A percentile compares a stretch with the other conserved stretches of the same genome.
Conservation (phyloP, 2,888 invertebrate genomes). For the Meiosimyza platycephala region DNA sequence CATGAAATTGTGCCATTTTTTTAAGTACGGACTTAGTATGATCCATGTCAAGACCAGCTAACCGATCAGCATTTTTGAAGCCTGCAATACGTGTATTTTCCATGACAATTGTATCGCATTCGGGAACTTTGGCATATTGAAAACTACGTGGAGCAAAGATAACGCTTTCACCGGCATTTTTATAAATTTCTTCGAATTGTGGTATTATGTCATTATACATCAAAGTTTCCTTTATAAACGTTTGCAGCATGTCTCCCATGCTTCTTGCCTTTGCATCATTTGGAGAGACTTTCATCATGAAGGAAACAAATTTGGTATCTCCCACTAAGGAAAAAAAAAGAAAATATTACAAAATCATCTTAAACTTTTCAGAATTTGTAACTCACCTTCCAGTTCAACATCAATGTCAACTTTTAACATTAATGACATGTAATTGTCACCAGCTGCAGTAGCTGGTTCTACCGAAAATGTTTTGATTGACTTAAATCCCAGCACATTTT, state of each 20-base stretch:
- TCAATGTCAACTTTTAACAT: conserved; percentile 52
- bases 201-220: conserved; percentile 59
- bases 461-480: conserved; percentile 46
- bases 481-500: conserved; percentile 43
- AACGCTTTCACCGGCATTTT: conserved; percentile 49
- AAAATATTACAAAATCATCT: background rate
- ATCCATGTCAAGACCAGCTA: conserved; percentile 53
- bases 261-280: conserved; percentile 21
- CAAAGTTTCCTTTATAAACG: conserved; percentile 59
- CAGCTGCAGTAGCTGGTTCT: conserved; percentile 47
- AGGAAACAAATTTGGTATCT: conserved; percentile 39
- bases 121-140: conserved; percentile 48
- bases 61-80: conserved; percentile 50
- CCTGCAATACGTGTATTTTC: conserved; percentile 52
- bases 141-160: conserved; percentile 57
- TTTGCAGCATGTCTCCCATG: conserved; percentile 45
- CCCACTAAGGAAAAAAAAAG: conserved; percentile 37
- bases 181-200: conserved; percentile 56
- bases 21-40: conserved; percentile 53
- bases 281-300: conserved; percentile 48
- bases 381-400: conserved; percentile 49
- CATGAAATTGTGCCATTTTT: conserved; percentile 62
- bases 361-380: too few relatives aligned
- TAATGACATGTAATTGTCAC: conserved; percentile 55
- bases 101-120: conserved; percentile 49